Base-by-base conservation (phyloP, 2,888 invertebrate species). In the Dicranocentrus wangi region DNA sequence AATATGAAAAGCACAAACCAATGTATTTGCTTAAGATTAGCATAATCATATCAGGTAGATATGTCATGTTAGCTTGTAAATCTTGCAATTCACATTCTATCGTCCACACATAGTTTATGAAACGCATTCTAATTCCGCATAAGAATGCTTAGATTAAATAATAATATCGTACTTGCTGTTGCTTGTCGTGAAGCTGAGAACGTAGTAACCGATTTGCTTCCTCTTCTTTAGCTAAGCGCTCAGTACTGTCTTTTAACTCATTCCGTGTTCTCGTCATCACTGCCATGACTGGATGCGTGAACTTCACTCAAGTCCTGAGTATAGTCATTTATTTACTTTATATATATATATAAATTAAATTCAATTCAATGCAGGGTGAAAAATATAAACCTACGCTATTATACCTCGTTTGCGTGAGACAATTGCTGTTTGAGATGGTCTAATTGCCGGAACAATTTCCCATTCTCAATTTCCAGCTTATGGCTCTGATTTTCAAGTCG, bases 381-480 rank as follows among this genome's bases (percentile, higher is more conserved):
- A 13, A 39, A 39, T 39, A 13, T n/a, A n/a, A n/a, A 39, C 39
- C 13, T 39, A 8, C 39, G 7, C 13, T 13, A 13, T 39, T 39
- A 13, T 63, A 63, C 63, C 19, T 72, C 70, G 27, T 43, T 75
- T n/a, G 28, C 71, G 27, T 75, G 75, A 17, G 72, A 15, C 19
- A 84, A 73, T 60, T 86, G 83, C 47, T 81, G 79, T 8, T 82
- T 81, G 1, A 84, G 51, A 51, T 72, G 81, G 1, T 87, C 85
- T 51, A 70, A 78, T 63, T 86, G 84, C 51, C 85, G 61, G 1
- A 47, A 10, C 5, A 85, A 17, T 3, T 77, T 78, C 0, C 65
- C 81, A 55, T 83, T 86, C 13, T 87, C 87, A 17, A 39, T 25
- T 32, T 86, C 84, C 32, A 85, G 10, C 28, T 85, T 83, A 15